phyloP scores from a whole-genome alignment of 2,797 vertebrate species.

The Pipistrellus pipistrellus region DNA sequence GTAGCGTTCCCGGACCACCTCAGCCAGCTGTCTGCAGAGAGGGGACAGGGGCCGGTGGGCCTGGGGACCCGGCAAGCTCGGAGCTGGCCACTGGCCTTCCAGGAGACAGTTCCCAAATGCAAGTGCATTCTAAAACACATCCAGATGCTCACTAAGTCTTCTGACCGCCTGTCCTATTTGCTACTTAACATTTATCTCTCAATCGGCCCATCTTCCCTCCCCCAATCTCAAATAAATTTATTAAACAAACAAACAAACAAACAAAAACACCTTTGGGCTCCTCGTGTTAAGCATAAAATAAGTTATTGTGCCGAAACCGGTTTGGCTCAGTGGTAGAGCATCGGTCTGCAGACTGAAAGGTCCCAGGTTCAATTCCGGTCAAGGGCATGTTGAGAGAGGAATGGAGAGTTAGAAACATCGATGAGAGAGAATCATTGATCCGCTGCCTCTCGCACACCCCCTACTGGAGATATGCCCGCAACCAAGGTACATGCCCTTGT shows the following conservation, averaged over 20 bases:
- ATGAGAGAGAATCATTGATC: no score
- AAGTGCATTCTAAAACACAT: not conserved
- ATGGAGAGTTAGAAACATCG: no score
- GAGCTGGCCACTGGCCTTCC: not conserved
- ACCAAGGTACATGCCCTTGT: no score
- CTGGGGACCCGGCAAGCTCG: fast-evolving
- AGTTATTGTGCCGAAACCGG: not conserved
- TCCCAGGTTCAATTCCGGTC: no score
- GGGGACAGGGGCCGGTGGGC: not conserved
- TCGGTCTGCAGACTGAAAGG: no score
- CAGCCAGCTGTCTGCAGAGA: slow-evolving; percentile 88
- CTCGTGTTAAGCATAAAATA: not conserved
- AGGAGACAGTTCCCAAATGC: not conserved
- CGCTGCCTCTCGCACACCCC: no score
- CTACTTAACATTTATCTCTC: not conserved
- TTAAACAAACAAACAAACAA: no score
- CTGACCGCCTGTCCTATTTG: no score
- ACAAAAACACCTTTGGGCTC: not conserved
- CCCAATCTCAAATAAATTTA: not conserved
- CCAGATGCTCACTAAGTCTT: not conserved
- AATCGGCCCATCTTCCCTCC: not conserved
- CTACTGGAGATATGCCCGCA: no score
- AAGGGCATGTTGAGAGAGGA: no score
- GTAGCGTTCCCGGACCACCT: slow-evolving; percentile 86
- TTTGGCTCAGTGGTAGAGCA: no score